Base-by-base conservation (phyloP, 2,888 invertebrate species). In the Acholoe squamosa region DNA sequence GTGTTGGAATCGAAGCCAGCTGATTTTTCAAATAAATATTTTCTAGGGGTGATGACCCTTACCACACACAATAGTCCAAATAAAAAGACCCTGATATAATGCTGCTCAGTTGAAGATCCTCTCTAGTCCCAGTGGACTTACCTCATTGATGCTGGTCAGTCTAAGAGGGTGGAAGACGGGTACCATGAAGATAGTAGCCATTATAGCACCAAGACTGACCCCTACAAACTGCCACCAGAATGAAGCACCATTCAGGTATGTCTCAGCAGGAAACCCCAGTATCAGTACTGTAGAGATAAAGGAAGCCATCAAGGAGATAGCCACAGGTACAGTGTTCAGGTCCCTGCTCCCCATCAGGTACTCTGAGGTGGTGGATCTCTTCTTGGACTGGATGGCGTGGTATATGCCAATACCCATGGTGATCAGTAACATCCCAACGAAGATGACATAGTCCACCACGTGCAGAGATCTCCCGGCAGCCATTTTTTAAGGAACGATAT, bases 181-280 rank as follows among this genome's bases (percentile, higher is more conserved):
- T 0, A 95, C 92, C 90, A 95, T 94, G 43, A 95, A 80, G 52
- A 94, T 80, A 19, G 93, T 93, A 19, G 94, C 94, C 14, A 95
- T 67, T 0, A 94, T 91, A 77, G 94, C 93, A 71, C 93, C 94
- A n/a, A 95, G 89, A 0, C 93, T 89, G 33, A 93, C 92, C 43
- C 95, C 94, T 19, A 94, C 86, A 25, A 93, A 90, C 76, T 93
- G 93, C 91, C 94, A 94, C 92, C 94, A 94, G 51, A 95, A 94
- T 86, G 94, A 92, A 0, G 94, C 94, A 54, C 95, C 95, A 91
- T 93, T 92, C 22, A 93, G 93, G 91, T 94, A 94, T 91, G 95
- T 94, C 93, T 95, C 95, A 7, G 95, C 94, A 1, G 95, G 94
- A 91, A 94, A 94, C 7, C 95, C 95, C 1, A 95, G 93, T 56